Percentiles rank a stretch among this genome's conserved stretches.
These are phyloP conservation scores for Semaprochilodus insignis DNA, from an alignment of 2,797 vertebrate genomes.

Conservation along the genomic window DNA sequence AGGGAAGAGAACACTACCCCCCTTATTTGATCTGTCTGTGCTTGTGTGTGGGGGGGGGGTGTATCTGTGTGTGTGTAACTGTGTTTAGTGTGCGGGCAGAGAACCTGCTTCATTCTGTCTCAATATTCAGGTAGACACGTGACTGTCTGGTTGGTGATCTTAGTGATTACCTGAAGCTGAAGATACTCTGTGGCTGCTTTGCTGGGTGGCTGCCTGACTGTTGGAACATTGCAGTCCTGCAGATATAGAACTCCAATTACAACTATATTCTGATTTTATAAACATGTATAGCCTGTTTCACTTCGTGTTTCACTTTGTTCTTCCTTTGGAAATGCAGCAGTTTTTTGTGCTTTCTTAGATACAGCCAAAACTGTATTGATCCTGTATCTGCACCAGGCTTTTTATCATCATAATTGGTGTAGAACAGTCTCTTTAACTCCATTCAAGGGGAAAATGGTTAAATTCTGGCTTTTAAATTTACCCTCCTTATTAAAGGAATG, in stretches of 20 bases:
- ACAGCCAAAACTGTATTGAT: too few relatives aligned
- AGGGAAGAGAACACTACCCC: slow-evolving; percentile 49
- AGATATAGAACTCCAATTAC: not conserved
- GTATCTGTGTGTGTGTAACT: slow-evolving; percentile 10
- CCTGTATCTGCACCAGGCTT: too few relatives aligned
- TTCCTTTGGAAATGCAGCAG: not conserved
- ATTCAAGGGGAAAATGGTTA: too few relatives aligned
- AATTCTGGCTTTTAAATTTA: too few relatives aligned
- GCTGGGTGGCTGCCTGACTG: not conserved
- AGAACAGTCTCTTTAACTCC: too few relatives aligned
- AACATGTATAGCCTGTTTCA: not conserved
- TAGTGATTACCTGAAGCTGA: not conserved
- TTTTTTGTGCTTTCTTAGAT: too few relatives aligned
- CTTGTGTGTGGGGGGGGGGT: slow-evolving; percentile 41
- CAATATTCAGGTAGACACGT: slow-evolving; percentile 32
- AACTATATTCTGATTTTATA: not conserved
- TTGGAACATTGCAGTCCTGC: not conserved
- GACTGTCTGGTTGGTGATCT: slow-evolving; percentile 32
- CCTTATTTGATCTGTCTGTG: slow-evolving; percentile 50
- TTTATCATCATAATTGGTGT: too few relatives aligned
- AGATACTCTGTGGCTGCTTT: not conserved
- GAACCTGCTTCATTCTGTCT: slow-evolving; percentile 23
- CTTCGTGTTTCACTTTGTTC: not conserved
- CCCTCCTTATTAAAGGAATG: too few relatives aligned
- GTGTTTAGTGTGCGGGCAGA: slow-evolving; percentile 19